These are phyloP conservation scores for Metopia argyrocephala DNA, from an alignment of 2,888 invertebrate species.

Conservation along the genomic window DNA sequence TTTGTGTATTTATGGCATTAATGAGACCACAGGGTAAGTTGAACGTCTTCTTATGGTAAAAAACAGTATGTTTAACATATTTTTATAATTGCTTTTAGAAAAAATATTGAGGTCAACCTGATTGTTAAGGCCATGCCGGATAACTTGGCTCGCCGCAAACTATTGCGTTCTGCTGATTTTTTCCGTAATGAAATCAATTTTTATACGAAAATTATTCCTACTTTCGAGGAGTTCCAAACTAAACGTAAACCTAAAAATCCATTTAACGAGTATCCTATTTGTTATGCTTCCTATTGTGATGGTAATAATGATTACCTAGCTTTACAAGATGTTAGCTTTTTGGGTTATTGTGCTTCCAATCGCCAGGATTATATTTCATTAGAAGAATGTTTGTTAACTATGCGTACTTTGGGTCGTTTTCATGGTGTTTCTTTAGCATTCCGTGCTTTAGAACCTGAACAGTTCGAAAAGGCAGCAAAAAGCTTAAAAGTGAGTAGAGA, in stretches of 20 bases:
- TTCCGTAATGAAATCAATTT: conserved; percentile 86
- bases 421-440: conserved; percentile 82
- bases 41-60: not conserved
- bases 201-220: conserved; percentile 79
- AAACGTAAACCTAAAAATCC: conserved; percentile 77
- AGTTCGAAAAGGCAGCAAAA: conserved; percentile 78
- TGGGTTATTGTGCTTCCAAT: conserved; percentile 78
- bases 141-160: conserved; percentile 82
- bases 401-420: conserved; percentile 81
- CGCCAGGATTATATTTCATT: conserved; percentile 80
- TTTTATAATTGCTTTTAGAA: conserved; percentile 56
- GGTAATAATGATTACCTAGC: conserved; percentile 81
- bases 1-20: conserved; percentile 80
- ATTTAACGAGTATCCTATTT: conserved; percentile 79
- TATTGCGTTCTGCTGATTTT: conserved; percentile 84
- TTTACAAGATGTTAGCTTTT: conserved; percentile 80
- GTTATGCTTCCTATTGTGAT: conserved; percentile 79
- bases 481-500: conserved; percentile 70
- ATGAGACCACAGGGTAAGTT: conserved; percentile 69
- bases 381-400: conserved; percentile 79
- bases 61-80: not conserved
- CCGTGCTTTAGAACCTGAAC: conserved; percentile 80
- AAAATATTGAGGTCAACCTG: conserved; percentile 79
- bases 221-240: conserved; percentile 74
- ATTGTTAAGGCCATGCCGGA: conserved; percentile 85